Evolutionary conservation across 35 echinoderm and acorn worm genomes (phyloP), one percentile per base, ranked within the genome.

Genomic region (Anneissia japonica): DNA sequence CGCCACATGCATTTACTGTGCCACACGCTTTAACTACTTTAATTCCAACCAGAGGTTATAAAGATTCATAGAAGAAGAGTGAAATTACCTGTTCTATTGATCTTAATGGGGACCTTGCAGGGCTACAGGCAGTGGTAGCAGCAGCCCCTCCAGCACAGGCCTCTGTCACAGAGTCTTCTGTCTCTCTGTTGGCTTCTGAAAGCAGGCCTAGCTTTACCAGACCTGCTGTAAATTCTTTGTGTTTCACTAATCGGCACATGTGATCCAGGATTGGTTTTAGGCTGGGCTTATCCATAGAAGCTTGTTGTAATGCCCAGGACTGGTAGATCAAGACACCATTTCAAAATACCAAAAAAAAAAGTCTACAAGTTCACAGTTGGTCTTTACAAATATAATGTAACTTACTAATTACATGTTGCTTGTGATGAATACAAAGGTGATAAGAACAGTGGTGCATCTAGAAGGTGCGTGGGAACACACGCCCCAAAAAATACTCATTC

Each of bases 291-390:
- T 88, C 43, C 1, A 35, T 55, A 1, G 79, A 38, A 17, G 79
- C 45, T 30, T 81, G 79, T 7, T 88, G 32, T n/a, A 88, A 73
- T 30, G 76, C 64, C 86, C 86, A 88, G 26, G 74, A 35, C 86
- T 88, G 77, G 7, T 34, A 74, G 21, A 26, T 30, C 6, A 75
- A 16, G 1, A 83, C 31, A 31, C 9, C 36, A 82, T 37, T 23
- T 13, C 5, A 41, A 11, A 41, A 21, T 23, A 39, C 6, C 0
- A 32, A 11, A 37, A 34, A 34, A 6, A 36, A 26, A 26, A 13
- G 14, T 21, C n/a, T n/a, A n/a, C n/a, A n/a, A n/a, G n/a, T n/a
- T n/a, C n/a, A n/a, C n/a, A n/a, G n/a, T n/a, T n/a, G n/a, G n/a
- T n/a, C n/a, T n/a, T n/a, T n/a, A n/a, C n/a, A n/a, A n/a, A n/a